Percentiles rank a stretch among this genome's conserved stretches.
phyloP scores from a whole-genome alignment of 2,797 vertebrate species.

The Anabas testudineus region DNA sequence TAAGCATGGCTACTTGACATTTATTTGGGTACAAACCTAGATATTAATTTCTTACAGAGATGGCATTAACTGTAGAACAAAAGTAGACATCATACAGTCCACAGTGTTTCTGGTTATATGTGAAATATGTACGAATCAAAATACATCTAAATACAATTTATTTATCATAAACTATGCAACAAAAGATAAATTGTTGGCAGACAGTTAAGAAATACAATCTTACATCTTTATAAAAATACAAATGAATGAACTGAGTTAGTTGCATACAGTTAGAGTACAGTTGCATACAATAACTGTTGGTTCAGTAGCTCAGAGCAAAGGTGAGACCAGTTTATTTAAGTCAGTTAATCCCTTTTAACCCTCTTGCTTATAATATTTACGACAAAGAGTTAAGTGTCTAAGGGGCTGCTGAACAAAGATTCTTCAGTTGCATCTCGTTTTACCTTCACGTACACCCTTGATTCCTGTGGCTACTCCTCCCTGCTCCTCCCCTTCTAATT shows the following conservation, averaged over 20 bases:
- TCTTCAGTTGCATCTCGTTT: background rate
- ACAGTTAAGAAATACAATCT: background rate
- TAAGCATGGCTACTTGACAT: background rate
- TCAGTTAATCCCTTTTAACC: background rate
- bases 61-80: background rate
- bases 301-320: background rate
- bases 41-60: background rate
- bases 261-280: too few relatives aligned
- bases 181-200: background rate
- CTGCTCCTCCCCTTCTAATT: conserved; percentile 32
- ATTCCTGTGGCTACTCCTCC: conserved; percentile 19
- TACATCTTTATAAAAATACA: background rate
- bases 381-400: background rate
- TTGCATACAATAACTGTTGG: too few relatives aligned
- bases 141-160: too few relatives aligned
- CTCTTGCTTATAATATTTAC: background rate
- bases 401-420: background rate
- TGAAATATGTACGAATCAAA: too few relatives aligned
- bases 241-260: background rate
- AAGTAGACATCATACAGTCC: too few relatives aligned
- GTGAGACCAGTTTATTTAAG: background rate
- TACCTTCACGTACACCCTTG: background rate
- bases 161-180: background rate
- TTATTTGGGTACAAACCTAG: background rate
- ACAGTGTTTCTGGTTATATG: too few relatives aligned